Conservation (phyloP, 2,113 vertebrate genomes). For the Sciurus niger region DNA sequence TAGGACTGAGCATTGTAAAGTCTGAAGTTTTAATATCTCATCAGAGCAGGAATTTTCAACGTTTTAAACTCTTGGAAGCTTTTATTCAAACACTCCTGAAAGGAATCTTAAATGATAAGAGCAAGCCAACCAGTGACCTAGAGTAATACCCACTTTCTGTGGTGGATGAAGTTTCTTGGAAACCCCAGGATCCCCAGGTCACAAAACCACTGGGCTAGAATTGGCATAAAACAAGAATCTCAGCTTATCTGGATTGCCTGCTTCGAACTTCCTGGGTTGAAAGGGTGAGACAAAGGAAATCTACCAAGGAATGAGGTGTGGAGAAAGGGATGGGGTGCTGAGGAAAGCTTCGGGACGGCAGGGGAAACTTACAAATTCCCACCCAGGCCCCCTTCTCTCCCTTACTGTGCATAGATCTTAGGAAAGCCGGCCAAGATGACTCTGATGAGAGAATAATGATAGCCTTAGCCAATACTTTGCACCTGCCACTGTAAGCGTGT, state of each 20-base stretch:
- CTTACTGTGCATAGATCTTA: background rate
- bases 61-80: slow-evolving; percentile 40
- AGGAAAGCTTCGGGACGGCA: background rate
- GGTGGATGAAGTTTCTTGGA: background rate
- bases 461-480: background rate
- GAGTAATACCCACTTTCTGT: background rate
- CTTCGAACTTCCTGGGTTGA: background rate
- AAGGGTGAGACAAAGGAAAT: slow-evolving; percentile 41
- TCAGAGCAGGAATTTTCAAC: background rate
- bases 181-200: background rate
- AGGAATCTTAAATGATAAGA: slow-evolving; percentile 31
- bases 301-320: background rate
- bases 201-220: slow-evolving; percentile 8
- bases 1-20: background rate
- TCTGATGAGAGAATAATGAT: background rate
- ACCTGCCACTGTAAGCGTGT: background rate
- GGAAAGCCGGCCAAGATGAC: background rate
- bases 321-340: background rate
- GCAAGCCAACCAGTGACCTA: background rate
- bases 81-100: slow-evolving; percentile 48
- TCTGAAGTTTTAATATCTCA: background rate
- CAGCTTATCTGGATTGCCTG: background rate
- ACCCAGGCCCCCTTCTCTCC: background rate
- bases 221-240: background rate
- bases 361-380: background rate